These are phyloP conservation scores for Petrocephalus zakoni DNA, from an alignment of 2,113 vertebrate species.

Conservation along the genomic window DNA sequence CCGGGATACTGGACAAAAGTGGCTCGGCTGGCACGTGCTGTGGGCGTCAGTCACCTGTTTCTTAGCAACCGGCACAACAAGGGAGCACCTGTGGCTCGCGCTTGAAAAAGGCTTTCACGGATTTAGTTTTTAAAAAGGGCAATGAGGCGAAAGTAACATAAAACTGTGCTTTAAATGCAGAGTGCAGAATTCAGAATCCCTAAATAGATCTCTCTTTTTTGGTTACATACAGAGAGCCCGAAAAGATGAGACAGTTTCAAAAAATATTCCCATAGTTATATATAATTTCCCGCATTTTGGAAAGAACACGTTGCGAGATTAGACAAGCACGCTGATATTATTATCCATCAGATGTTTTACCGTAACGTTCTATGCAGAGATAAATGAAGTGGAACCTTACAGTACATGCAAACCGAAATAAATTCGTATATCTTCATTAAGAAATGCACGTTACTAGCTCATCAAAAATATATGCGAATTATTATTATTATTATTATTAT, in stretches of 20 bases:
- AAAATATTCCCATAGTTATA: background rate
- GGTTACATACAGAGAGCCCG: background rate
- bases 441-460: background rate
- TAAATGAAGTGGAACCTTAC: background rate
- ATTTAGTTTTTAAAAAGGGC: slow-evolving; percentile 28
- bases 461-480: background rate
- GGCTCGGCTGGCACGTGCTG: slow-evolving; percentile 59
- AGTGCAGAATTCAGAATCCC: background rate
- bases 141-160: slow-evolving; percentile 16
- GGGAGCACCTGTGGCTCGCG: slow-evolving; percentile 66
- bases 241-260: background rate
- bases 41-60: slow-evolving; percentile 63
- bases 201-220: background rate
- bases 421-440: background rate
- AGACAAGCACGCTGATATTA: background rate
- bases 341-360: background rate
- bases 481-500: background rate
- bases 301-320: background rate
- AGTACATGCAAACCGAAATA: background rate
- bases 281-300: background rate
- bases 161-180: slow-evolving; percentile 16
- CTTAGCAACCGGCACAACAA: slow-evolving; percentile 69
- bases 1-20: slow-evolving; percentile 53
- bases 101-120: slow-evolving; percentile 36
- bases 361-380: background rate